phyloP scores from a whole-genome alignment of 2,113 vertebrate species.

The Hassar affinis region DNA sequence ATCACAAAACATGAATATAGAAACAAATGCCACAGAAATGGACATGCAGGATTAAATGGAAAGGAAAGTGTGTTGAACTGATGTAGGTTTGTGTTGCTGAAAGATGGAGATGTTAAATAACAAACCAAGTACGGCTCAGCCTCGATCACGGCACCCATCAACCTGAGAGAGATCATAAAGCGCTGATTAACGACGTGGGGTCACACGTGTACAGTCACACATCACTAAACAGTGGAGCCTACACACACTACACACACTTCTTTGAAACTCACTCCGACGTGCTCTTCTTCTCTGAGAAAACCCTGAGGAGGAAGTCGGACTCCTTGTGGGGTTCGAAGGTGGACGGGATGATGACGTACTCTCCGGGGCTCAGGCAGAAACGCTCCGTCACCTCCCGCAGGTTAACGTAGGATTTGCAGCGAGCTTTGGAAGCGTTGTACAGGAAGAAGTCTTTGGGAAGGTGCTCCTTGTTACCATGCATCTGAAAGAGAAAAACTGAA shows the following conservation, averaged over 20 bases:
- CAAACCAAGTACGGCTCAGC: slow-evolving; percentile 78
- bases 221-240: too few species aligned
- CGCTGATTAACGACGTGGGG: not conserved
- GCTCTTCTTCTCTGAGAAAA: slow-evolving; percentile 95
- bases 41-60: not conserved
- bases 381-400: slow-evolving; percentile 91
- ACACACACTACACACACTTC: not conserved
- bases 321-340: slow-evolving; percentile 90
- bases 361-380: slow-evolving; percentile 87
- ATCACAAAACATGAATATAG: not conserved
- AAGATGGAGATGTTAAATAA: slow-evolving; percentile 37
- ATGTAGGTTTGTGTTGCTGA: not conserved
- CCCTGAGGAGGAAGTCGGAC: slow-evolving; percentile 92
- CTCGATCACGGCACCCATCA: slow-evolving; percentile 80
- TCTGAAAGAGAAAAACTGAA: slow-evolving; percentile 63
- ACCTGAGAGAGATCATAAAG: slow-evolving; percentile 68
- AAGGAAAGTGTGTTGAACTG: not conserved
- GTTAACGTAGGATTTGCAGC: slow-evolving; percentile 91
- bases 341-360: slow-evolving; percentile 90
- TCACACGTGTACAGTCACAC: too few species aligned
- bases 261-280: slow-evolving; percentile 86
- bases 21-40: not conserved
- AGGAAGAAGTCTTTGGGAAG: slow-evolving; percentile 95
- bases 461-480: slow-evolving; percentile 85
- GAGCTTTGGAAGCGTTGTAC: slow-evolving; percentile 89